Percentiles rank a stretch among this genome's conserved stretches.
Conservation (phyloP, 2,888 invertebrate species). For the Apantesis nais region DNA sequence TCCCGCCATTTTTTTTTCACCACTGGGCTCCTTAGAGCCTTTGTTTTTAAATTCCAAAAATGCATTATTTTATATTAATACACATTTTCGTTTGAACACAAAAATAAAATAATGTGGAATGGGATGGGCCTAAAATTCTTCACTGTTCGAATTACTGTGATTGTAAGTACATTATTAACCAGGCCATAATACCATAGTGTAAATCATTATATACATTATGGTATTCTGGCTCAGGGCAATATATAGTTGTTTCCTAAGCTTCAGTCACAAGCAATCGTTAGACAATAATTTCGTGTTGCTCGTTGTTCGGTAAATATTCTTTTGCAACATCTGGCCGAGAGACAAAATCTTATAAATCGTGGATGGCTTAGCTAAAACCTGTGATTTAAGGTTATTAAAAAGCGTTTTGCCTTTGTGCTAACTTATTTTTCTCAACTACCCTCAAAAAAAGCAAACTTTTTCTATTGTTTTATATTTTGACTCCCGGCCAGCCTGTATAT, state of each 20-base stretch:
- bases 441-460: neutral
- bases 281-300: slow-evolving; percentile 73
- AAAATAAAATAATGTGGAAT: neutral
- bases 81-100: neutral
- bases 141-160: slow-evolving; percentile 5
- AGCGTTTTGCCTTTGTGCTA: neutral
- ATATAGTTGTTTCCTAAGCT: slow-evolving; percentile 41
- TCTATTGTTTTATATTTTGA: neutral
- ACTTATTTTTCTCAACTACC: neutral
- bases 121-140: neutral
- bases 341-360: neutral
- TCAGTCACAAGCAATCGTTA: slow-evolving; percentile 65
- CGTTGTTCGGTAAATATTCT: slow-evolving; percentile 22
- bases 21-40: too few species aligned
- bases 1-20: too few species aligned
- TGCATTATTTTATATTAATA: too few species aligned
- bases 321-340: slow-evolving; percentile 34
- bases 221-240: slow-evolving; percentile 27
- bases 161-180: neutral
- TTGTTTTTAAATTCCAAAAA: too few species aligned
- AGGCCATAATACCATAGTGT: neutral
- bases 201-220: neutral
- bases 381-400: neutral
- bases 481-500: slow-evolving; percentile 44
- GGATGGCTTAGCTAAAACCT: neutral